These are phyloP conservation scores for Atherinosoma microstoma DNA, from an alignment of 2,797 vertebrate species.

Conservation along the genomic window DNA sequence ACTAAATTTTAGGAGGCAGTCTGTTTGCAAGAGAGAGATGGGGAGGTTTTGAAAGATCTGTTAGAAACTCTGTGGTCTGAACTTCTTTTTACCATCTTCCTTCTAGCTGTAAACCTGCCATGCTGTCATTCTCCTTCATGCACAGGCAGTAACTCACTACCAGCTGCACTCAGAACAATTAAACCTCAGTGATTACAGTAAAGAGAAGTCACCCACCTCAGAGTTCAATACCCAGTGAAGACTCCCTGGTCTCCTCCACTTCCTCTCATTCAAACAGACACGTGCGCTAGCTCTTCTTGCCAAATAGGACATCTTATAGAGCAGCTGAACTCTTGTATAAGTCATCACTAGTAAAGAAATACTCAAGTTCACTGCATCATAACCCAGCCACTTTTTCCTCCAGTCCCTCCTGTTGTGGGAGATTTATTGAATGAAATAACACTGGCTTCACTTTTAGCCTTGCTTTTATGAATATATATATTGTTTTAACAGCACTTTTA, in stretches of 20 bases:
- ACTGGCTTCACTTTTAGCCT: conserved; percentile 63
- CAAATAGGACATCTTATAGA: conserved; percentile 57
- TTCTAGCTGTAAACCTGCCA: conserved; percentile 75
- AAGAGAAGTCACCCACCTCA: conserved; percentile 61
- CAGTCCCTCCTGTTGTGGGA: conserved; percentile 58
- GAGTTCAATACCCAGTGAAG: conserved; percentile 59
- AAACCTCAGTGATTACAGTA: conserved; percentile 51
- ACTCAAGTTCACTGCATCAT: conserved; percentile 59
- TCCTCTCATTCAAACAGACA: conserved; percentile 57
- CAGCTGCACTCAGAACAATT: conserved; percentile 76
- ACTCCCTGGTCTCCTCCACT: conserved; percentile 42
- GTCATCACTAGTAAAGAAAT: conserved; percentile 65
- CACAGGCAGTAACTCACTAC: conserved; percentile 64
- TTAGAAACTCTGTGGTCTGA: conserved; percentile 34
- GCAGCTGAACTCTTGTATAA: conserved; percentile 67
- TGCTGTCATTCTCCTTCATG: conserved; percentile 66
- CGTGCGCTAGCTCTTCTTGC: conserved; percentile 35
- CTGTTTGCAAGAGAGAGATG: not conserved
- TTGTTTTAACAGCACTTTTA: conserved; percentile 73
- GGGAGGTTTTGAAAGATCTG: conserved; percentile 24
- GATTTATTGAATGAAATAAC: conserved; percentile 81
- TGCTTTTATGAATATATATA: conserved; percentile 70
- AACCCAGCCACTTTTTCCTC: conserved; percentile 61
- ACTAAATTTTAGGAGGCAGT: conserved; percentile 9
- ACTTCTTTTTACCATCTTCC: conserved; percentile 65